Percentiles rank a stretch among this genome's conserved stretches.
Conservation (phyloP, 2,888 invertebrate genomes). For the Neria commutata region DNA sequence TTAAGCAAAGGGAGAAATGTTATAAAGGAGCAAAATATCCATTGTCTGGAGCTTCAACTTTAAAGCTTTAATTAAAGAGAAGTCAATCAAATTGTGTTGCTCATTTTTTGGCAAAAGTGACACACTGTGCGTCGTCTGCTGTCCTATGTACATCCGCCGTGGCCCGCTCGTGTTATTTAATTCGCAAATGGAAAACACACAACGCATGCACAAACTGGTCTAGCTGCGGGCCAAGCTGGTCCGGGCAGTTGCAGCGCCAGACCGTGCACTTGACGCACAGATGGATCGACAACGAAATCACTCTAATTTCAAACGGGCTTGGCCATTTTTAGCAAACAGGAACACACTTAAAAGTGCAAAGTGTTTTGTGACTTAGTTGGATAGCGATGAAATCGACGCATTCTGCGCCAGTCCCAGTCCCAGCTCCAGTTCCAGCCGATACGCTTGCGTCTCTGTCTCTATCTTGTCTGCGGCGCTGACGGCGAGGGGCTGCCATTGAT, state of each 20-base stretch:
- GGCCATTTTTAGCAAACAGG: slow-evolving; percentile 52
- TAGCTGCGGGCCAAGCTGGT: too few relatives aligned
- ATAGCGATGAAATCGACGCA: slow-evolving; percentile 54
- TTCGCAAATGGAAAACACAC: slow-evolving; percentile 16
- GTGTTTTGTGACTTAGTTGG: too few relatives aligned
- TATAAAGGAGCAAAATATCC: too few relatives aligned
- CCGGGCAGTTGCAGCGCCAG: too few relatives aligned
- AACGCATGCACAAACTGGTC: not conserved
- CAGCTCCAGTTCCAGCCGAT: slow-evolving; percentile 14
- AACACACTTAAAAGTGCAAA: slow-evolving; percentile 43
- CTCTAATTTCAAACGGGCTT: slow-evolving; percentile 53
- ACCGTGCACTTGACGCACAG: not conserved
- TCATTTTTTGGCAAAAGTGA: too few relatives aligned
- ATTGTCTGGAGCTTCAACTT: too few relatives aligned
- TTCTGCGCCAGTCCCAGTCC: slow-evolving; percentile 14
- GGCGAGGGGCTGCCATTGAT: slow-evolving; percentile 9
- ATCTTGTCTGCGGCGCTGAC: slow-evolving; percentile 1
- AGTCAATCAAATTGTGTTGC: too few relatives aligned
- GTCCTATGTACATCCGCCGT: not conserved
- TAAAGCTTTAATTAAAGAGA: too few relatives aligned
- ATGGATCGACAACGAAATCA: slow-evolving; percentile 43
- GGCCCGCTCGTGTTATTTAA: slow-evolving; percentile 30
- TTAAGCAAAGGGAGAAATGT: too few relatives aligned
- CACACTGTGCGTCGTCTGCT: not conserved
- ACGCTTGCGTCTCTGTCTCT: too few relatives aligned